Percentiles rank a stretch among this genome's conserved stretches.
Evolutionary conservation across 2,797 vertebrate genomes (phyloP).

Genomic region (Bradypodion pumilum): DNA sequence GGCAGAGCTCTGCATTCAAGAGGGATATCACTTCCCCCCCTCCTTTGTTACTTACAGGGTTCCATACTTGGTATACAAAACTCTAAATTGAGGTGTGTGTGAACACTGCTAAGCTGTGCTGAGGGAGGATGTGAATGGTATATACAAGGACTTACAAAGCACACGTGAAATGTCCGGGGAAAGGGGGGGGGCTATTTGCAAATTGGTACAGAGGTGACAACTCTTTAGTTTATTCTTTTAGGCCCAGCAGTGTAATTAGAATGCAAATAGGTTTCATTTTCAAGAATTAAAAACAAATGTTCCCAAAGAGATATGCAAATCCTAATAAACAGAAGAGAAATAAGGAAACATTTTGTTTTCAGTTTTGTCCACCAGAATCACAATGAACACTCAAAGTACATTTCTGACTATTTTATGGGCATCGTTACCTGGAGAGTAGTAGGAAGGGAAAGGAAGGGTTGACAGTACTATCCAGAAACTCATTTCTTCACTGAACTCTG

Average conservation of each 20-base stretch:
- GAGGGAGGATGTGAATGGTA: constrained; percentile 53
- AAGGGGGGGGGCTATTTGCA: no score
- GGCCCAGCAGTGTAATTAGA: not conserved
- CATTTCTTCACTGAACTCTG: not conserved
- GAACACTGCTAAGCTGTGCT: constrained; percentile 38
- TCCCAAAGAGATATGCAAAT: not conserved
- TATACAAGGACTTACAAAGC: constrained; percentile 55
- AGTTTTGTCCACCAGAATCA: constrained; percentile 17
- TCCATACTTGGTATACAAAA: not conserved
- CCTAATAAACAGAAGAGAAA: constrained; percentile 9
- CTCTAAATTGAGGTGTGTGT: not conserved
- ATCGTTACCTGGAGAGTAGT: no score
- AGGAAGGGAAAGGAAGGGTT: not conserved
- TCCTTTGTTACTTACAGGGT: not conserved
- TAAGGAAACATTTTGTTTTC: constrained; percentile 43
- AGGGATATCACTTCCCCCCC: not conserved
- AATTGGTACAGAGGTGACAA: constrained; percentile 12
- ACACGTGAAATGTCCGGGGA: constrained; percentile 58
- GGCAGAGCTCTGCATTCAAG: not conserved
- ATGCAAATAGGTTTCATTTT: not conserved
- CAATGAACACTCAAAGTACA: constrained; percentile 33
- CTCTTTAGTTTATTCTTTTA: not conserved
- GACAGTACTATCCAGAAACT: not conserved
- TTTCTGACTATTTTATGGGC: constrained; percentile 28
- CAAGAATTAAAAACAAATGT: constrained; percentile 17